Conservation (phyloP, 2,113 vertebrate species). For the Tautogolabrus adspersus region DNA sequence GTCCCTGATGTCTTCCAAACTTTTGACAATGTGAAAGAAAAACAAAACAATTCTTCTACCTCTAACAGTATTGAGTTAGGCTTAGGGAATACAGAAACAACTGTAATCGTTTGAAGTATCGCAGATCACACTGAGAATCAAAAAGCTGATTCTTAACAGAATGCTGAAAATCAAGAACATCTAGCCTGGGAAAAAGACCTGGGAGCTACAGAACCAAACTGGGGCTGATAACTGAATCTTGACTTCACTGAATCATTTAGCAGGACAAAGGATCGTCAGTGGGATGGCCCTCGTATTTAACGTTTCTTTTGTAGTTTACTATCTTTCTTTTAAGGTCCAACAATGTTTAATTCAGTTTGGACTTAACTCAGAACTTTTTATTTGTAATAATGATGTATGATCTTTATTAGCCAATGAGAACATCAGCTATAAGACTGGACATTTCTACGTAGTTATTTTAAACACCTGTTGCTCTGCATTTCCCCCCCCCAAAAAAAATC, state of each 20-base stretch:
- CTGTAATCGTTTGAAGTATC: neutral
- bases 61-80: neutral
- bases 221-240: neutral
- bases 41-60: no score
- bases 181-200: neutral
- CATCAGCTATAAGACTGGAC: neutral
- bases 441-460: neutral
- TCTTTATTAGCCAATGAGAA: neutral
- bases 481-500: no score
- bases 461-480: neutral
- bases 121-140: conserved; percentile 3
- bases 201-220: conserved; percentile 1
- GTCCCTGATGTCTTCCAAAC: no score
- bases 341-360: neutral
- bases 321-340: neutral
- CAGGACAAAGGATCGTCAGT: neutral
- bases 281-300: neutral
- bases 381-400: neutral
- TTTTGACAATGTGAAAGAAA: no score
- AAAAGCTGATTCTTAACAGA: neutral
- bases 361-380: neutral
- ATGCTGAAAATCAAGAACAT: conserved; percentile 9
- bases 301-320: neutral
- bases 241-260: neutral
- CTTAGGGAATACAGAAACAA: neutral